Evolutionary conservation across 2,113 vertebrate genomes (phyloP), one percentile per base, ranked within the genome.

Genomic region (Butastur rufipennis): DNA sequence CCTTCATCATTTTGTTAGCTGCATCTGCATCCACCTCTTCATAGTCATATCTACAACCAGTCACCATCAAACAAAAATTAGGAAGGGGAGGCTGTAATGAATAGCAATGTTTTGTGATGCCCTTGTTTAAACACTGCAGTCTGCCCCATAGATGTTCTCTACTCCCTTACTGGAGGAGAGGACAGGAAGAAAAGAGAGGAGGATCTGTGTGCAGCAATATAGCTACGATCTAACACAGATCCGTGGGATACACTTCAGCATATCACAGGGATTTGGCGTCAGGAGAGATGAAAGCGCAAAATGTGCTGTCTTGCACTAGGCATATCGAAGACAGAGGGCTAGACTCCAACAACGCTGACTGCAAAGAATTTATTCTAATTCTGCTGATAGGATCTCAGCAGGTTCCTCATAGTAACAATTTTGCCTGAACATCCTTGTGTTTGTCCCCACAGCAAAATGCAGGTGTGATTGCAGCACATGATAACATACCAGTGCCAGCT

Each of bases 11-110:
- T 93, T 99, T 99, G 97, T 98, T 99, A 34, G 99, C 99, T 9
- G 98, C 98, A 2, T 99, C 99, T 0, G 99, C 99, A 70, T 99
- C 99, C 31, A 99, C 99, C 96, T 99, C 99, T 95, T 99, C 99
- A 0, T 99, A 99, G 96, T 99, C 99, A 0, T 99, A 99, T 91
- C 99, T 99, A 87, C 72, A 91, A 86, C 58, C 95, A 74, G 80
- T 15, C 79, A 75, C 2, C 42, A 38, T 16, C 31, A 23, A 63
- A 29, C 29, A 45, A 34, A 40, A 43, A 1, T 72, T 1, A 77
- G 66, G 66, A 32, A 86, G 72, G n/a, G 81, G 40, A 83, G 67
- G 38, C 1, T 73, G 52, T 19, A 21, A 11, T 0, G 20, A 22
- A 52, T 0, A 40, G 29, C 8, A 65, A 5, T 8, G 70, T 7